phyloP scores from a whole-genome alignment of 2,888 invertebrate species.

The Agonum fuliginosum region DNA sequence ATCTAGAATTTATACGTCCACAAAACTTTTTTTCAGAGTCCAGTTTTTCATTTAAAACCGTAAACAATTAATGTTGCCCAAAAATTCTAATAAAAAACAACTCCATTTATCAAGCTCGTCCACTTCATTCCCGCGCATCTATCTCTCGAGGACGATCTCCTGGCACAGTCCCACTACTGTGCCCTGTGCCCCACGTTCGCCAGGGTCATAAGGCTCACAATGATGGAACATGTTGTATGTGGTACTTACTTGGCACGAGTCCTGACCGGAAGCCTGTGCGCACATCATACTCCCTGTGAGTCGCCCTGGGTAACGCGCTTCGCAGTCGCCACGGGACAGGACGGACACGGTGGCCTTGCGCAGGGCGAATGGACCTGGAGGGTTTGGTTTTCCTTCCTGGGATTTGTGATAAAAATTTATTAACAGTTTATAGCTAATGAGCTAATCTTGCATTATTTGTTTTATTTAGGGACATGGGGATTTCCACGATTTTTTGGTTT shows the following conservation, averaged over 20 bases:
- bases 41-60: too few relatives aligned
- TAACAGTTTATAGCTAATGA: too few relatives aligned
- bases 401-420: constrained; percentile 3
- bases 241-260: constrained; percentile 40
- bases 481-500: too few relatives aligned
- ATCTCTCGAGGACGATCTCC: not conserved
- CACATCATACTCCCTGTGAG: constrained; percentile 32
- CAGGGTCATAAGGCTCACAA: not conserved
- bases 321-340: not conserved
- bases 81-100: too few relatives aligned
- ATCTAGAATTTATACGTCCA: too few relatives aligned
- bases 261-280: constrained; percentile 13
- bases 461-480: too few relatives aligned
- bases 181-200: not conserved
- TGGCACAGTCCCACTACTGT: not conserved
- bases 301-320: not conserved
- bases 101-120: too few relatives aligned
- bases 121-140: too few relatives aligned
- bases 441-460: too few relatives aligned
- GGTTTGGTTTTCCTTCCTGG: constrained; percentile 46
- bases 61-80: too few relatives aligned
- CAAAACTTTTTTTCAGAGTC: too few relatives aligned
- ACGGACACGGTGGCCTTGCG: constrained; percentile 12
- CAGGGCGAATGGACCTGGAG: constrained; percentile 10
- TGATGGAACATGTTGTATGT: not conserved